Evolutionary conservation across 2,797 vertebrate genomes (phyloP), one percentile per base, ranked within the genome.

Genomic region (Caiman crocodilus): DNA sequence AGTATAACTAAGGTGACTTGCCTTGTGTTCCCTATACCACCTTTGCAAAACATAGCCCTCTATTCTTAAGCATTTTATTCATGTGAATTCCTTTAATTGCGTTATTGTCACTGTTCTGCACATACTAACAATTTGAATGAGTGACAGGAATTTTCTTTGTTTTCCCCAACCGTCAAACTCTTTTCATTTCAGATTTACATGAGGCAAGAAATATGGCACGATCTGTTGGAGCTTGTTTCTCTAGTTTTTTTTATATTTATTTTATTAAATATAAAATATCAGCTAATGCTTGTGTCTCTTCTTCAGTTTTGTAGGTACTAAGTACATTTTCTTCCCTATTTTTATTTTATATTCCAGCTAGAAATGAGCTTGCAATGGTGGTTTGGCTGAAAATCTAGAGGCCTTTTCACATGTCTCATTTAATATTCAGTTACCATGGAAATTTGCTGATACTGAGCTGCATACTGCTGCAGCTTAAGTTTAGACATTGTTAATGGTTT

Each of bases 341-440:
- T 82, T 65, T 83, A 65, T 73, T 79, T 65, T 82, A 65, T 82
- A 86, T 87, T 79, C 69, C 76, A 67, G 56, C 42, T 89, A 79
- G 35, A 32, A 75, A 57, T 86, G 63, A 87, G 75, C 73, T 81
- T 86, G 84, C 88, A 87, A 42, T 88, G 65, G 74, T 93, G 84
- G 63, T 95, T 96, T 92, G 84, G 82, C 88, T 92, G 79, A 91
- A 87, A 90, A 75, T 87, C 85, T 77, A 50, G 78, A 93, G 84
- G 75, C 84, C 60, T 87, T 96, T 96, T 94, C 89, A 85, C 91
- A 78, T 91, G 84, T 85, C 85, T 96, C 84, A 92, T 93, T 96
- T 96, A 90, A 88, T 92, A 94, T 95, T 95, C 96, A 87, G 90
- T 97, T 95, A 91, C 96, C 93, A 95, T 96, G 95, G 96, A 87